Percentiles rank a stretch among this genome's conserved stretches.
Evolutionary conservation across 2,797 vertebrate genomes (phyloP).

Genomic region (Molossus molossus): DNA sequence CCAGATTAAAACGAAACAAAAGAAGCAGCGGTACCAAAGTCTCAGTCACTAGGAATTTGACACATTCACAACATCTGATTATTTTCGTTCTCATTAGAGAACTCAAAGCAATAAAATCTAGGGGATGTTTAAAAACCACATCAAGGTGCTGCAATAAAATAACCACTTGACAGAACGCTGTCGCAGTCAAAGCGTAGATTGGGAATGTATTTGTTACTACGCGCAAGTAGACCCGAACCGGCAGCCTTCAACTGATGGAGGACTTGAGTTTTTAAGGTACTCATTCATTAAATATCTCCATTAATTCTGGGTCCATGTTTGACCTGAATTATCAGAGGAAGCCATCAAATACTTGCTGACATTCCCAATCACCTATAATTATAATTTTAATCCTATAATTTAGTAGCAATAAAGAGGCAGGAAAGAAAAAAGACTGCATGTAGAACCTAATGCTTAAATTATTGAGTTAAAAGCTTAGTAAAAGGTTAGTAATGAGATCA

Average conservation of each 20-base stretch:
- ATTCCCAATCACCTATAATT: background rate
- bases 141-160: background rate
- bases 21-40: background rate
- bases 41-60: background rate
- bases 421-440: background rate
- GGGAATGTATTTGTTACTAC: background rate
- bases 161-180: background rate
- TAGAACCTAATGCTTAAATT: background rate
- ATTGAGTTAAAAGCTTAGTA: background rate
- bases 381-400: constrained; percentile 22
- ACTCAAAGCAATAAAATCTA: background rate
- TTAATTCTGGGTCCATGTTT: background rate
- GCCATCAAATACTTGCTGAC: background rate
- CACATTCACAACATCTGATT: background rate
- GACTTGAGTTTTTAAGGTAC: background rate
- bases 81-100: constrained; percentile 15
- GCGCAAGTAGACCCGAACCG: background rate
- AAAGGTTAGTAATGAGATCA: background rate
- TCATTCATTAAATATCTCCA: background rate
- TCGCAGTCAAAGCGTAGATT: background rate
- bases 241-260: background rate
- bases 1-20: constrained; percentile 27
- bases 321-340: background rate
- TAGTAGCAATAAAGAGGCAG: background rate
- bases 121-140: background rate